A percentile compares a stretch with the other conserved stretches of the same genome.
These are phyloP conservation scores for Cantharis lateralis DNA, from an alignment of 2,888 invertebrate genomes.

Conservation along the genomic window DNA sequence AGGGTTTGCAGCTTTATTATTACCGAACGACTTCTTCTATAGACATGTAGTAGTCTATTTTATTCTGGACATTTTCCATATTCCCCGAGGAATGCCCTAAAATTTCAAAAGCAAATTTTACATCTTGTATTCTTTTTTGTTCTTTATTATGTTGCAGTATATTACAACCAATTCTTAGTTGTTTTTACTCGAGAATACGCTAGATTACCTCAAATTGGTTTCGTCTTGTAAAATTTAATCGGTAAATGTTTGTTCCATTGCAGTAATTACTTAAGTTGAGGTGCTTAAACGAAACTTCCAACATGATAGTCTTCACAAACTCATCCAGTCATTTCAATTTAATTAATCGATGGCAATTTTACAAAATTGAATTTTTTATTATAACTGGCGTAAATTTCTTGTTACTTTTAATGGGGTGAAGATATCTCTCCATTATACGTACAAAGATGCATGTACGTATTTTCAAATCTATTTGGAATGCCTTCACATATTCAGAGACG, in stretches of 20 bases:
- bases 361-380: not conserved
- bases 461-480: slow-evolving; percentile 8
- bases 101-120: not conserved
- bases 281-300: not conserved
- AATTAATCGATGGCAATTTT: not conserved
- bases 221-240: not conserved
- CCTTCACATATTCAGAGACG: slow-evolving; percentile 12
- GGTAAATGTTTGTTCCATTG: not conserved
- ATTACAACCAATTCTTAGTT: not conserved
- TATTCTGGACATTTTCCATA: not conserved
- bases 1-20: not conserved
- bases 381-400: not conserved
- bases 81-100: not conserved
- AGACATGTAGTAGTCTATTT: not conserved
- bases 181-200: not conserved
- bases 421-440: slow-evolving; percentile 4
- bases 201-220: not conserved
- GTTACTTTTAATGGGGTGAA: not conserved
- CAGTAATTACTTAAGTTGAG: slow-evolving; percentile 3
- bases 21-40: not conserved
- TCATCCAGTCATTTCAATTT: not conserved
- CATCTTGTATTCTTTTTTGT: not conserved
- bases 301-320: not conserved
- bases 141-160: not conserved
- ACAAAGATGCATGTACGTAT: slow-evolving; percentile 11